Conservation (phyloP, 2,113 vertebrate genomes). For the Atrichornis clamosus region DNA sequence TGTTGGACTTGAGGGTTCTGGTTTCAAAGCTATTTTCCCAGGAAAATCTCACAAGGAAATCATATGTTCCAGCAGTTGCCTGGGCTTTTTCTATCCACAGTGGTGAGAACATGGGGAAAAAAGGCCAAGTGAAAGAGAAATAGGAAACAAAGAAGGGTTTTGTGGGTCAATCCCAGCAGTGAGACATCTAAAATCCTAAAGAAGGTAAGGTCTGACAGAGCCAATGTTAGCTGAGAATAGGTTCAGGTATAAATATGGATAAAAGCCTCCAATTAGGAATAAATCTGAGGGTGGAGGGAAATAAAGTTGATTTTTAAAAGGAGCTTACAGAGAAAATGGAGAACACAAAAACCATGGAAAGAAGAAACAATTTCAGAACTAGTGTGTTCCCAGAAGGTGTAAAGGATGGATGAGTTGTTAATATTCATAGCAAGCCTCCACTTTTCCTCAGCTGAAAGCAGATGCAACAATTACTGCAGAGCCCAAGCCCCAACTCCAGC, state of each 20-base stretch:
- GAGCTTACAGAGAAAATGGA: conserved; percentile 15
- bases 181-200: background rate
- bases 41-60: background rate
- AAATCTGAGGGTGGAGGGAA: background rate
- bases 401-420: conserved; percentile 58
- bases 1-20: background rate
- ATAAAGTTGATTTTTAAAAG: background rate
- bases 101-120: background rate
- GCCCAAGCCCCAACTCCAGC: conserved; percentile 39
- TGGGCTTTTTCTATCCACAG: background rate
- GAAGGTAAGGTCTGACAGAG: background rate
- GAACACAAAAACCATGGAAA: background rate
- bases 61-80: background rate
- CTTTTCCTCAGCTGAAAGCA: conserved; percentile 47
- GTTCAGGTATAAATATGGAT: background rate
- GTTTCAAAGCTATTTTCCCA: background rate
- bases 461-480: conserved; percentile 51
- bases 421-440: conserved; percentile 58
- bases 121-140: background rate
- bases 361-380: conserved; percentile 32
- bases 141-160: background rate
- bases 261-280: conserved; percentile 4
- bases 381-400: conserved; percentile 50
- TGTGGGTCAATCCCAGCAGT: background rate
- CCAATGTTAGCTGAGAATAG: background rate